Evolutionary conservation across 2,888 invertebrate species (phyloP), one percentile per base, ranked within the genome.

Genomic region (Callyntrura guangdongensis): DNA sequence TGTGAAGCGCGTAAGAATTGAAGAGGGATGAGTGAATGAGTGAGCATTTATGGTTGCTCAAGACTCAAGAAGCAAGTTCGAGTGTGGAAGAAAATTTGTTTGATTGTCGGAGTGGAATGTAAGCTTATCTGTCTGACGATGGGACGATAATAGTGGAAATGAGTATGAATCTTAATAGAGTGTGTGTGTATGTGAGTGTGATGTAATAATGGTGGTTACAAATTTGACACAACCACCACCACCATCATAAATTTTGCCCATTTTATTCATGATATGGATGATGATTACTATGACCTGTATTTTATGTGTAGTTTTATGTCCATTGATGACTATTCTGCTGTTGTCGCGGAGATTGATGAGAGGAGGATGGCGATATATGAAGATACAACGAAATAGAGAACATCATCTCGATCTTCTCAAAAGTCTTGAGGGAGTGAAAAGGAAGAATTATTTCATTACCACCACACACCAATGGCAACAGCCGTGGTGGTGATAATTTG

Each of bases 211-310:
- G 49, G 74, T 22, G 49, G 49, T 47, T 11, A 17, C 49, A 74
- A 36, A 36, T 36, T 36, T 36, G 36, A 0, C 47, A 74, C 22
- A 27, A 49, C 47, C 20, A 74, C 49, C 74, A 74, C 72, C 8
- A 69, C 17, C 8, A 72, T 36, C 72, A 22, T 20, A 25, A 36
- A 45, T n/a, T n/a, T 20, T 22, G 11, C 74, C 49, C 74, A 74
- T 74, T 74, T 74, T 74, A 74, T 74, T 74, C 74, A 74, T 25
- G 83, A 81, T 22, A 36, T 2, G 6, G 36, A 36, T 36, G 36
- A 72, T 59, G 67, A 79, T 86, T 25, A 56, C 56, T 64, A 64
- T 79, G 86, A 86, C 86, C 79, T 86, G 86, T 86, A 79, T 86
- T 79, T 61, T 56, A 56, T 56, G 25, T 79, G n/a, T 36, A 36